Percentiles rank a stretch among this genome's conserved stretches.
Conservation (phyloP, 2,113 vertebrate species). For the Nesoenas mayeri region DNA sequence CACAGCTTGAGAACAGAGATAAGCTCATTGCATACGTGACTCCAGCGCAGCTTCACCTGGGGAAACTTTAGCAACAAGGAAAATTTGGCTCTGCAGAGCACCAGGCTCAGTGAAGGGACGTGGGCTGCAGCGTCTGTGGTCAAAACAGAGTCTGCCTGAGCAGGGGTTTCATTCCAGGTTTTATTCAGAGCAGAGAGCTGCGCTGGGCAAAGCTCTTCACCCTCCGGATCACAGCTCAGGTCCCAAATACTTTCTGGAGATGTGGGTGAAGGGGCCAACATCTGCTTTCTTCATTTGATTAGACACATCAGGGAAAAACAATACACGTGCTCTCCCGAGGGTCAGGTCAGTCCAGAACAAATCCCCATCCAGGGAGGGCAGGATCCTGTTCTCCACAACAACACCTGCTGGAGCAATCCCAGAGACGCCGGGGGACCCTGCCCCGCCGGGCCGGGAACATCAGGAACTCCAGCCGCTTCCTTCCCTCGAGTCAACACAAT, state of each 20-base stretch:
- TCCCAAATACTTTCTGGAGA: not conserved
- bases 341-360: not conserved
- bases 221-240: not conserved
- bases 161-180: not conserved
- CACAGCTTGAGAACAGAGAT: too few species aligned
- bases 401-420: constrained; percentile 72
- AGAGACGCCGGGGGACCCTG: constrained; percentile 40
- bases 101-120: too few species aligned
- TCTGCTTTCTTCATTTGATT: constrained; percentile 40
- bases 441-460: constrained; percentile 64
- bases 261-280: not conserved
- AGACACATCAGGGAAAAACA: constrained; percentile 28
- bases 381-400: constrained; percentile 59
- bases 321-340: not conserved
- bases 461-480: constrained; percentile 73
- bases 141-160: not conserved
- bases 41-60: too few species aligned
- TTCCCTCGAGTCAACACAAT: constrained; percentile 76
- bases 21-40: too few species aligned
- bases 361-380: not conserved
- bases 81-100: too few species aligned
- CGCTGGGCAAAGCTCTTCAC: not conserved
- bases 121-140: fast-evolving
- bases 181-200: not conserved
- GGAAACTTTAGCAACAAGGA: too few species aligned